phyloP scores from a whole-genome alignment of 1,140 invertebrate genomes.

The Mesaphorura yosii region DNA sequence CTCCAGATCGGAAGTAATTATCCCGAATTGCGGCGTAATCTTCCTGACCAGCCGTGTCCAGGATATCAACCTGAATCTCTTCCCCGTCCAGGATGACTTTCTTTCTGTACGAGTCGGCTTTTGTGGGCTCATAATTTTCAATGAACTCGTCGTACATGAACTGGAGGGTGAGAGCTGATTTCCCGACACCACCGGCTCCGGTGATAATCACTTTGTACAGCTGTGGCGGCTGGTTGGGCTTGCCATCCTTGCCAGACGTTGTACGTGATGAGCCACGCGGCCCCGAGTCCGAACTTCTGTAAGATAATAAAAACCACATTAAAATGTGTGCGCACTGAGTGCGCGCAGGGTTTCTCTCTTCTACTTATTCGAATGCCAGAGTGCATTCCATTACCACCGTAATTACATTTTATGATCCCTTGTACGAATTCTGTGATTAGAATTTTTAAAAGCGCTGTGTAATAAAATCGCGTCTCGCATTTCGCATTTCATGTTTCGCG shows the following conservation, averaged over 20 bases:
- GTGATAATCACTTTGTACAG: slow-evolving; percentile 58
- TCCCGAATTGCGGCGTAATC: slow-evolving; percentile 98
- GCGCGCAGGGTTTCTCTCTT: neutral
- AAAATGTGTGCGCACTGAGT: neutral
- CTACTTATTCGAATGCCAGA: no score
- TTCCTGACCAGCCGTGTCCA: slow-evolving; percentile 98
- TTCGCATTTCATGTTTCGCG: no score
- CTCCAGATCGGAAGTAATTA: slow-evolving; percentile 98
- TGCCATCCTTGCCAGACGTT: neutral
- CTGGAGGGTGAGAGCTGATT: slow-evolving; percentile 63
- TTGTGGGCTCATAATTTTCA: slow-evolving; percentile 99
- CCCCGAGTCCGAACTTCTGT: neutral
- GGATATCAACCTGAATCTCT: slow-evolving; percentile 97
- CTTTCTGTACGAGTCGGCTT: slow-evolving; percentile 98
- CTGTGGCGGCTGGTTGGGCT: slow-evolving; percentile 34
- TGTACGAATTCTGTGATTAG: neutral
- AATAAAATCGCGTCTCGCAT: no score
- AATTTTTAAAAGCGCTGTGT: neutral
- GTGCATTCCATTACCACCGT: neutral
- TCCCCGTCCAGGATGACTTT: slow-evolving; percentile 79
- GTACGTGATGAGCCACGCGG: neutral
- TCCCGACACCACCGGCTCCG: slow-evolving; percentile 54
- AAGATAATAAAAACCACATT: neutral
- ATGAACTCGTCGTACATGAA: slow-evolving; percentile 99
- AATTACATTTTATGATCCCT: no score